A percentile compares a stretch with the other conserved stretches of the same genome.
Evolutionary conservation across 2,113 vertebrate species (phyloP).

Genomic region (Ramphastos sulfuratus): DNA sequence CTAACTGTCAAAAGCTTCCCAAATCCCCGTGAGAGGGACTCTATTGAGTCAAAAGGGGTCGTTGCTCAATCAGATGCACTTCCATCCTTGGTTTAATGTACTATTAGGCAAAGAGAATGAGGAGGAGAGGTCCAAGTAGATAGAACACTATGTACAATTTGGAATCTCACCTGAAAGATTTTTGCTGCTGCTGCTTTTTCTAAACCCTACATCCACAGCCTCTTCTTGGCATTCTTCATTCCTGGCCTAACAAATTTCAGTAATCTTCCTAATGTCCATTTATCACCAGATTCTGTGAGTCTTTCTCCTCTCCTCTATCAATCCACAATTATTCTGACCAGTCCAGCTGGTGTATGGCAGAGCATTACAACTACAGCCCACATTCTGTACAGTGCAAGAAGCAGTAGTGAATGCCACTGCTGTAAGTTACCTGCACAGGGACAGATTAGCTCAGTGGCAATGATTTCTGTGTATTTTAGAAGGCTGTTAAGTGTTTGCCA

Average conservation of each 20-base stretch:
- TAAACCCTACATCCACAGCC: neutral
- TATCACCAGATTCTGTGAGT: neutral
- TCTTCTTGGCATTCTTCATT: neutral
- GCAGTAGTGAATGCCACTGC: neutral
- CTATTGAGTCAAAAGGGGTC: neutral
- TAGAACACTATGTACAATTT: neutral
- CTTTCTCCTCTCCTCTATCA: neutral
- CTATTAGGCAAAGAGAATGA: neutral
- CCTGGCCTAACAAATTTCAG: neutral
- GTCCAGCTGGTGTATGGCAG: neutral
- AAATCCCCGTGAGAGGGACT: neutral
- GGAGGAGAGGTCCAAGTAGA: neutral
- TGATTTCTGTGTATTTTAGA: neutral
- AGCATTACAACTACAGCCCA: neutral
- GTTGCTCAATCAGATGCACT: neutral
- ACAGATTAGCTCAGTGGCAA: neutral
- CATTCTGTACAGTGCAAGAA: neutral
- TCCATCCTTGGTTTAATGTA: neutral
- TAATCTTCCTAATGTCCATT: neutral
- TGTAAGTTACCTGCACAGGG: neutral
- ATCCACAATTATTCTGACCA: neutral
- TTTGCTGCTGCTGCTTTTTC: neutral
- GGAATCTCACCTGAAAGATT: neutral
- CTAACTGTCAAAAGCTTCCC: neutral
- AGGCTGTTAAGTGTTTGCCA: neutral